phyloP scores from a whole-genome alignment of 2,888 invertebrate genomes.

The Caenorhabditis sp. region DNA sequence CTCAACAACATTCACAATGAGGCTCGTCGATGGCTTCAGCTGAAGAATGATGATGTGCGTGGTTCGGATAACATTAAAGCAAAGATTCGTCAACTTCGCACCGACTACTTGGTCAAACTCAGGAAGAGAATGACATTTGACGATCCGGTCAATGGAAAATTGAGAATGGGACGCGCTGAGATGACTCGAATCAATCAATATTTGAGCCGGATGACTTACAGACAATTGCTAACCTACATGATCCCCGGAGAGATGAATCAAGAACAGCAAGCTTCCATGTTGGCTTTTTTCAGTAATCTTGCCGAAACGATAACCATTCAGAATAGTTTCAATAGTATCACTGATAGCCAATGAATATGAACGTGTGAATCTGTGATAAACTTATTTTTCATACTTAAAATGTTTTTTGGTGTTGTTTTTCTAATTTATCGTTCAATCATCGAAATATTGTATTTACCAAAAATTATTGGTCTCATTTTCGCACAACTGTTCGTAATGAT shows the following conservation, averaged over 20 bases:
- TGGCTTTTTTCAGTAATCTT: background rate
- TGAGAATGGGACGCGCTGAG: background rate
- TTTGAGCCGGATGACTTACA: background rate
- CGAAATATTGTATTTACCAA: too few species aligned
- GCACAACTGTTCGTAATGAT: too few species aligned
- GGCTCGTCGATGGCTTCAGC: constrained; percentile 5
- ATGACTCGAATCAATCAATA: background rate
- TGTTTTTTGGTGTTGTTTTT: too few species aligned
- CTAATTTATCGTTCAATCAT: too few species aligned
- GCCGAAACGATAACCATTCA: background rate
- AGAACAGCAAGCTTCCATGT: background rate
- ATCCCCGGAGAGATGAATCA: background rate
- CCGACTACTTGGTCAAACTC: background rate
- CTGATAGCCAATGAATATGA: background rate
- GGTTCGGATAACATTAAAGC: background rate
- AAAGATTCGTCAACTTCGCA: background rate
- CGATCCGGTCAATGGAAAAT: background rate
- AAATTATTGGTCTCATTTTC: too few species aligned
- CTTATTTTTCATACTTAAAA: too few species aligned
- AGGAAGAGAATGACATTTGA: background rate
- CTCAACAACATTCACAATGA: background rate
- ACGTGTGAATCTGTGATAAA: too few species aligned
- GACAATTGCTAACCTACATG: background rate
- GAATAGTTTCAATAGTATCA: background rate
- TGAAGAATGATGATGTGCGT: background rate